Evolutionary conservation across 2,888 invertebrate genomes (phyloP), one percentile per base, ranked within the genome.

Genomic region (Ennomos erosarius): DNA sequence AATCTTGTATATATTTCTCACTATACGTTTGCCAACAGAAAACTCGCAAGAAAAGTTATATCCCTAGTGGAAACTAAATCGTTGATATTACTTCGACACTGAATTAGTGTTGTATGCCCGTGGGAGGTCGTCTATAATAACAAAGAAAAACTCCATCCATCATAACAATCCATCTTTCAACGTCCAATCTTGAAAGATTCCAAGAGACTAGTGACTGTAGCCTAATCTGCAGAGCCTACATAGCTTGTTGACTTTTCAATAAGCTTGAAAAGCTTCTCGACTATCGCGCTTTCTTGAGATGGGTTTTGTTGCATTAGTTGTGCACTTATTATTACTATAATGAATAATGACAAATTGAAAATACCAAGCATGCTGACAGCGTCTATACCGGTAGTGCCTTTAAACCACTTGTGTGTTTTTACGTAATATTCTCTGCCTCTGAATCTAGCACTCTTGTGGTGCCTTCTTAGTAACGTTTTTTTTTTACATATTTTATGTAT

Each of bases 231-330:
- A 10, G 11, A 12, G 37, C 54, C 55, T 59, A 54, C 53, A 46
- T 44, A 13, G 54, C 46, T 70, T 82, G 81, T 84, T 85, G 81
- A 80, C 78, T 82, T 85, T 84, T 82, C 79, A 84, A 85, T 82
- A 79, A 53, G 55, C 12, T 49, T 49, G 52, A 43, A 6, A 2
- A 26, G 6, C 26, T 26, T 26, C 26, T 6, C 3, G 26, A 26
- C 26, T 4, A 26, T 26, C 26, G 26, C 6, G 26, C 4, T 26
- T 26, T 26, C 16, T 26, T 5, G 26, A 26, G 3, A 26, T 26
- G 4, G 1, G 26, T 26, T 26, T 4, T 26, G n/a, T n/a, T 26
- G 4, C 4, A 26, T 26, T 26, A 4, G 26, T 26, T 26, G 4
- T 4, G 26, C 26, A 26, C 4, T 26, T 26, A 26, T 26, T 26